A percentile compares a stretch with the other conserved stretches of the same genome.
Evolutionary conservation across 2,797 vertebrate genomes (phyloP).

Genomic region (Sitta carolinensis): DNA sequence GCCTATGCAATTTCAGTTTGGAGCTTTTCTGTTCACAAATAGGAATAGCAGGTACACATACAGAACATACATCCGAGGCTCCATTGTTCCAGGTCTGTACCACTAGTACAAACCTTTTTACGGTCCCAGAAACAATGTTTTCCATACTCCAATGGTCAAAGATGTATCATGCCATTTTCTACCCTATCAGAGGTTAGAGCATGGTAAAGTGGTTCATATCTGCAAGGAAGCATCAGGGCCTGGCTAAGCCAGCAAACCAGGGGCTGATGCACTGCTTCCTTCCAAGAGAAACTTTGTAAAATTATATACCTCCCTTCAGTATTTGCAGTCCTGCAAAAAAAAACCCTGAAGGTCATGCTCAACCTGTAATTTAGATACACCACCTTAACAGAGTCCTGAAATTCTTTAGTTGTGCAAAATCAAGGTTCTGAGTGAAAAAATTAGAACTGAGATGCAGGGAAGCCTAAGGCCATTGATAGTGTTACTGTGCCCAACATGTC

Average conservation of each 20-base stretch:
- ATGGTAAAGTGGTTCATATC: too few species aligned
- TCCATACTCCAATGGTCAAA: neutral
- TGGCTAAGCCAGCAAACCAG: neutral
- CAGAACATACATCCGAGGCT: neutral
- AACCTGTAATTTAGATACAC: neutral
- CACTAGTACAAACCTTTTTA: neutral
- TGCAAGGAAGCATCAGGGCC: neutral
- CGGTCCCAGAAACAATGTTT: neutral
- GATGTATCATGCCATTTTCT: neutral
- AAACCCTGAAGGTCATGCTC: fast-evolving
- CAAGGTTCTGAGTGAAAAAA: neutral
- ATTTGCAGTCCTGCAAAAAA: neutral
- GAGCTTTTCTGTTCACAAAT: neutral
- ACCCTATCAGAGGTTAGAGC: neutral
- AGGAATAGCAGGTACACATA: neutral
- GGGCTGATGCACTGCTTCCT: neutral
- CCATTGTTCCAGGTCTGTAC: neutral
- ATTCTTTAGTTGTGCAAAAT: neutral
- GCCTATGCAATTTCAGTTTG: neutral
- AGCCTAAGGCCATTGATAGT: neutral
- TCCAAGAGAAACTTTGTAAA: neutral
- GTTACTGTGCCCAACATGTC: neutral
- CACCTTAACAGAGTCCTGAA: neutral
- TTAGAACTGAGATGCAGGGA: neutral
- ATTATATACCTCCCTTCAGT: neutral